Percentiles rank a stretch among this genome's conserved stretches.
Conservation (phyloP, 2,888 invertebrate species). For the Nowickia ferox region DNA sequence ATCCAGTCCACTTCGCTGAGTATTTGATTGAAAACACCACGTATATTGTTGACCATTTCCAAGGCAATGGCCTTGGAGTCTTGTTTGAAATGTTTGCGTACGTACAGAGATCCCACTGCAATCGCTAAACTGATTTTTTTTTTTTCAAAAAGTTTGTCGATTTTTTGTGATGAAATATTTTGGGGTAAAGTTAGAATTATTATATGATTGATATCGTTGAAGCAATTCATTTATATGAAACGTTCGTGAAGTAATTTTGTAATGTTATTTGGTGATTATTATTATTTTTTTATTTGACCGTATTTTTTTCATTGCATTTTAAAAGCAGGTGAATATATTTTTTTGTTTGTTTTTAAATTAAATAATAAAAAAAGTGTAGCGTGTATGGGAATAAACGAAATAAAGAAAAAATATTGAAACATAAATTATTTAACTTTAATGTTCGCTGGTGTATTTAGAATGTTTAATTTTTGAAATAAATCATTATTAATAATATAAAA, state of each 20-base stretch:
- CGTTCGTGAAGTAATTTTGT: slow-evolving; percentile 12
- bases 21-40: slow-evolving; percentile 91
- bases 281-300: neutral
- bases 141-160: neutral
- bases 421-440: slow-evolving; percentile 32
- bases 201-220: slow-evolving; percentile 6
- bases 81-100: slow-evolving; percentile 93
- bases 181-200: neutral
- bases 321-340: slow-evolving; percentile 9
- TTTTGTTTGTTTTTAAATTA: slow-evolving; percentile 26
- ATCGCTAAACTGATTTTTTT: slow-evolving; percentile 86
- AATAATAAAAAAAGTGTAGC: slow-evolving; percentile 27
- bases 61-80: slow-evolving; percentile 92
- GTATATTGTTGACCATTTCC: slow-evolving; percentile 94
- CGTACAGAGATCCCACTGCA: slow-evolving; percentile 93
- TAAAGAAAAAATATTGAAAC: slow-evolving; percentile 41
- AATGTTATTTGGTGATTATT: slow-evolving; percentile 28
- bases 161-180: neutral
- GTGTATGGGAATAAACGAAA: slow-evolving; percentile 54
- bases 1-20: slow-evolving; percentile 94
- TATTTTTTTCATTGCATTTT: neutral
- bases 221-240: neutral
- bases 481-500: slow-evolving; percentile 1
- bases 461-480: slow-evolving; percentile 12
- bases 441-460: neutral